phyloP scores from a whole-genome alignment of 2,888 invertebrate genomes.

The Hypolimnas misippus region DNA sequence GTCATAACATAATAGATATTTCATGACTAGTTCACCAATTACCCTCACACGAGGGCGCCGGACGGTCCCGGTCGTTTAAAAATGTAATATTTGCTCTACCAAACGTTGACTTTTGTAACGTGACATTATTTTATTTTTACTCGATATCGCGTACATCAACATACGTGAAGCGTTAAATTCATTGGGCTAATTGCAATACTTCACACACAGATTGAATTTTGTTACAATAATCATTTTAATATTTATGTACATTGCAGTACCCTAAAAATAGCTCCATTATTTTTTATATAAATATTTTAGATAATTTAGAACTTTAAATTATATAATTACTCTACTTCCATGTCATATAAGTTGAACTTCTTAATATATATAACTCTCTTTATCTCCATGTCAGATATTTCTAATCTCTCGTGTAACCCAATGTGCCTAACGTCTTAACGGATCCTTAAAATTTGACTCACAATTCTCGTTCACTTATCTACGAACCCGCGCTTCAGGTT shows the following conservation, averaged over 20 bases:
- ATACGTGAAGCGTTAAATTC: slow-evolving; percentile 6
- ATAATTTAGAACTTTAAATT: too few relatives aligned
- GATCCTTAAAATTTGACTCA: too few relatives aligned
- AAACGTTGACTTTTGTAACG: neutral
- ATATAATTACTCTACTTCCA: too few relatives aligned
- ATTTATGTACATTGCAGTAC: neutral
- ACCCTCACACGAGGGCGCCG: neutral
- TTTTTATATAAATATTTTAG: too few relatives aligned
- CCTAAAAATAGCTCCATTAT: too few relatives aligned
- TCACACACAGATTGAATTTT: neutral
- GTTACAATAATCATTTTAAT: neutral
- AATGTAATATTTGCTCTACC: neutral
- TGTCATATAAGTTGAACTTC: too few relatives aligned
- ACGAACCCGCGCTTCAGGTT: too few relatives aligned
- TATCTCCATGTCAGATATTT: too few relatives aligned
- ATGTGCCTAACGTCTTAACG: too few relatives aligned
- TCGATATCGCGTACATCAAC: neutral
- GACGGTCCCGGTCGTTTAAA: neutral
- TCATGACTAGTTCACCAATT: neutral
- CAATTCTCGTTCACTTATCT: too few relatives aligned
- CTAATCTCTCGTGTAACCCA: too few relatives aligned
- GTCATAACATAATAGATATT: neutral
- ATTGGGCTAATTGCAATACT: neutral
- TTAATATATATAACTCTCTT: too few relatives aligned
- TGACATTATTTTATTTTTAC: slow-evolving; percentile 4